Conservation (phyloP, 2,797 vertebrate species). For the Avahi laniger region DNA sequence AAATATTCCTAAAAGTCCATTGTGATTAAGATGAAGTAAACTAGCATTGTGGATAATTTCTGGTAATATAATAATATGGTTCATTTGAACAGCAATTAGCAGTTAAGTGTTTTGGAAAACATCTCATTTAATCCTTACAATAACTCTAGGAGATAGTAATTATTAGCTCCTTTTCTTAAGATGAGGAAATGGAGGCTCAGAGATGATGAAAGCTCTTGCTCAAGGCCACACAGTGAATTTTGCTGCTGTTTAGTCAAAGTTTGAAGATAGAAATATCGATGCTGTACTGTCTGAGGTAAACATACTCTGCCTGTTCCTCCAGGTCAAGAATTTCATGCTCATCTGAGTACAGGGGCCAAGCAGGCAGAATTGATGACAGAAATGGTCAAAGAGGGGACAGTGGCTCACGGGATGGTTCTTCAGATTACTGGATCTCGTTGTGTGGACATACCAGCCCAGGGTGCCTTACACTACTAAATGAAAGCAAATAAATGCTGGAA, state of each 20-base stretch:
- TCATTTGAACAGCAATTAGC: neutral
- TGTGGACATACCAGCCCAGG: neutral
- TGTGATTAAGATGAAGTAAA: neutral
- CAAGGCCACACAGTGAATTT: neutral
- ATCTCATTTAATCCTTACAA: neutral
- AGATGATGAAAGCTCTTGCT: neutral
- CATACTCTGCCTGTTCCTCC: neutral
- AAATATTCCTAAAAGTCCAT: neutral
- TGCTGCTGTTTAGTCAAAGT: neutral
- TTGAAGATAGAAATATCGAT: neutral
- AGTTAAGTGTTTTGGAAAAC: slow-evolving; percentile 1
- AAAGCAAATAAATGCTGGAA: neutral
- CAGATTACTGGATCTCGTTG: neutral
- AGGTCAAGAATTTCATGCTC: neutral
- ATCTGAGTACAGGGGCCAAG: neutral
- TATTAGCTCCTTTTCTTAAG: neutral
- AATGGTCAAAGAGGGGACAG: neutral
- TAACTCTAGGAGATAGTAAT: neutral
- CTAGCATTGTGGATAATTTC: neutral
- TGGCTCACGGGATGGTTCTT: neutral
- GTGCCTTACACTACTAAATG: neutral
- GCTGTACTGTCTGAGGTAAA: neutral
- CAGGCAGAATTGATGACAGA: neutral
- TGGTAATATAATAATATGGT: neutral
- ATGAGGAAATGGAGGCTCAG: neutral